phyloP scores from a whole-genome alignment of 2,888 invertebrate genomes.

The Hirtodrosophila duncani region DNA sequence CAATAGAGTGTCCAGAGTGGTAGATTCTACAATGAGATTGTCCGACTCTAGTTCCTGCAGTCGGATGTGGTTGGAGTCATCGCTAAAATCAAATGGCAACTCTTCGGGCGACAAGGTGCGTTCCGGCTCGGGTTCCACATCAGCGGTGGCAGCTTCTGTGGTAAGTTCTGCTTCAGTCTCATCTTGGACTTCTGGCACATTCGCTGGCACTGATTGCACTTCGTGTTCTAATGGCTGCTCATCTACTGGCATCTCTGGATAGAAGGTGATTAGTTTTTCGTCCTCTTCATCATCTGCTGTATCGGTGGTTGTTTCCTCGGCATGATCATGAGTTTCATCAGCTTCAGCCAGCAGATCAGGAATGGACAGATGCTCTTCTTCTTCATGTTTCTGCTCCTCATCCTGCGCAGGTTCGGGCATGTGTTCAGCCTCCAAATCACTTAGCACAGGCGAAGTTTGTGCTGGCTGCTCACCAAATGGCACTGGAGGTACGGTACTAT shows the following conservation, averaged over 20 bases:
- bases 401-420: no score
- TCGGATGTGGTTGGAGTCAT: conserved; percentile 38
- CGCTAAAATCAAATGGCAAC: conserved; percentile 70
- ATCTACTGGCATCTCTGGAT: conserved; percentile 45
- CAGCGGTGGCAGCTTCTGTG: not conserved
- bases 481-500: conserved; percentile 62
- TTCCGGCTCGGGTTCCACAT: conserved; percentile 31
- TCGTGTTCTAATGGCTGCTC: conserved; percentile 11
- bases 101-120: conserved; percentile 67
- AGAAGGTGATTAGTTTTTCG: conserved; percentile 54
- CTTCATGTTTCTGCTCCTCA: conserved; percentile 21
- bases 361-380: conserved; percentile 22
- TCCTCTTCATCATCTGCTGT: conserved; percentile 20
- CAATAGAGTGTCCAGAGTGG: conserved; percentile 45
- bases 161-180: conserved; percentile 9
- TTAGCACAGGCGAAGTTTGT: conserved; percentile 33
- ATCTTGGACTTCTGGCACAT: conserved; percentile 51
- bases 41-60: conserved; percentile 73
- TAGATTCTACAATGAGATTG: conserved; percentile 72
- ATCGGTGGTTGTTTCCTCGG: conserved; percentile 18
- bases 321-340: conserved; percentile 30
- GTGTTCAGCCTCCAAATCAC: not conserved
- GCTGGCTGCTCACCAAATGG: conserved; percentile 46
- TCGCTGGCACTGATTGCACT: conserved; percentile 11
- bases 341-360: conserved; percentile 56